Percentiles rank a stretch among this genome's conserved stretches.
Evolutionary conservation across 2,888 invertebrate genomes (phyloP).

Genomic region (Lithophane socia): DNA sequence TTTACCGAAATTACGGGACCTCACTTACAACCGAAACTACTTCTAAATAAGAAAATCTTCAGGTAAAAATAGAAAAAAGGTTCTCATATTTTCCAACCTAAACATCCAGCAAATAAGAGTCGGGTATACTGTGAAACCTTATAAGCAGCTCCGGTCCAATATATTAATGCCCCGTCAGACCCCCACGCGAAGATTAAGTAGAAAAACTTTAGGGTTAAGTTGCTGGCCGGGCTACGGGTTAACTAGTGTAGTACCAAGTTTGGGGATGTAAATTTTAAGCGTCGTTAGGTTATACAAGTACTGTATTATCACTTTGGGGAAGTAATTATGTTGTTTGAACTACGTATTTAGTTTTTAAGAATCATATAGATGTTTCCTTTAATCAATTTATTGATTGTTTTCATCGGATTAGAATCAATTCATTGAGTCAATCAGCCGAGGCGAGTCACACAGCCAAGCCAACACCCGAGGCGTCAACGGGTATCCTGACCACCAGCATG

Average conservation of each 20-base stretch:
- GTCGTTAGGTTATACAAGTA: slow-evolving; percentile 40
- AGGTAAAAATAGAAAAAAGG: slow-evolving; percentile 1
- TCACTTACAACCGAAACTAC: no score
- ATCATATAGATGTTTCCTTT: no score
- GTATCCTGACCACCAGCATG: no score
- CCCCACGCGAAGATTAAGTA: slow-evolving; percentile 66
- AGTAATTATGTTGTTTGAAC: background rate
- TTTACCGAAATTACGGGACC: no score
- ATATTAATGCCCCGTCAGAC: slow-evolving; percentile 66
- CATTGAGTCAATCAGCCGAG: no score
- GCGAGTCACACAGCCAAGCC: no score
- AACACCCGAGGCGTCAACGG: no score
- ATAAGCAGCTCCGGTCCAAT: slow-evolving; percentile 57
- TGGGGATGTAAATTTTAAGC: slow-evolving; percentile 57
- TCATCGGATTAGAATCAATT: no score
- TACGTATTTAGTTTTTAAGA: no score
- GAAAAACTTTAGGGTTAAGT: slow-evolving; percentile 69
- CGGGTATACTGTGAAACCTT: slow-evolving; percentile 54
- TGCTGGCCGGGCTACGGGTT: slow-evolving; percentile 59
- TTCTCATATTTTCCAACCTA: slow-evolving; percentile 8
- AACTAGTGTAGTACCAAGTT: slow-evolving; percentile 55
- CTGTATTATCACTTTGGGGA: slow-evolving; percentile 23
- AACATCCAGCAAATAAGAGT: slow-evolving; percentile 27
- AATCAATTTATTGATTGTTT: no score
- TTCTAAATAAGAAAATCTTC: background rate